Base-by-base conservation (phyloP, 1,140 invertebrate species). In the Eumaeus atala region DNA sequence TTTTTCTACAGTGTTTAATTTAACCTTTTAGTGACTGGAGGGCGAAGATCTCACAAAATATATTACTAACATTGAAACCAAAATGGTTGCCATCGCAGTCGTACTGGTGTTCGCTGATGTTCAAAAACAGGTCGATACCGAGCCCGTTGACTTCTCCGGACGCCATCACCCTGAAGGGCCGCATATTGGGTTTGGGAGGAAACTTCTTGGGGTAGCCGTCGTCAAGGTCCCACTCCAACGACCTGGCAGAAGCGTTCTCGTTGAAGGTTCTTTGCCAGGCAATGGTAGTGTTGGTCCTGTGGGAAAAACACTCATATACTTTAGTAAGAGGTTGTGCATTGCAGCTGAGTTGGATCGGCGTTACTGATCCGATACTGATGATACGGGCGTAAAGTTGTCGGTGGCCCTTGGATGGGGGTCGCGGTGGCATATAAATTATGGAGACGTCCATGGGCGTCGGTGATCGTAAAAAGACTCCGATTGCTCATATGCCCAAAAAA, bases 11-110 rank as follows among this genome's bases (percentile, higher is more conserved):
- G n/a, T n/a, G n/a, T n/a, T n/a, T n/a, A n/a, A n/a, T n/a, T n/a
- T n/a, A n/a, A n/a, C n/a, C n/a, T n/a, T n/a, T n/a, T n/a, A n/a
- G n/a, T n/a, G n/a, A n/a, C n/a, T n/a, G n/a, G n/a, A n/a, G n/a
- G n/a, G n/a, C n/a, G n/a, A 52, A n/a, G 42, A 62, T 21, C 40
- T 33, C 48, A 40, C 16, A 37, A 14, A 8, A 50, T 10, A 12
- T 14, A 11, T 17, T 44, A 60, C 72, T 72, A 48, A 87, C 86
- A 51, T 78, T 86, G 54, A 87, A 88, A 9, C 86, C 86, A 33
- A 79, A 55, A 40, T 79, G 83, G 16, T 70, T 68, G 4, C 82
- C 84, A 62, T 87, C 83, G 54, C 86, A 88, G 16, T 61, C 70
- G 17, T 66, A 70, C 52, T 88, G 86, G 53, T 81, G 77, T 34